A percentile compares a stretch with the other conserved stretches of the same genome.
Conservation (phyloP, 2,797 vertebrate genomes). For the Acanthurus tractus region DNA sequence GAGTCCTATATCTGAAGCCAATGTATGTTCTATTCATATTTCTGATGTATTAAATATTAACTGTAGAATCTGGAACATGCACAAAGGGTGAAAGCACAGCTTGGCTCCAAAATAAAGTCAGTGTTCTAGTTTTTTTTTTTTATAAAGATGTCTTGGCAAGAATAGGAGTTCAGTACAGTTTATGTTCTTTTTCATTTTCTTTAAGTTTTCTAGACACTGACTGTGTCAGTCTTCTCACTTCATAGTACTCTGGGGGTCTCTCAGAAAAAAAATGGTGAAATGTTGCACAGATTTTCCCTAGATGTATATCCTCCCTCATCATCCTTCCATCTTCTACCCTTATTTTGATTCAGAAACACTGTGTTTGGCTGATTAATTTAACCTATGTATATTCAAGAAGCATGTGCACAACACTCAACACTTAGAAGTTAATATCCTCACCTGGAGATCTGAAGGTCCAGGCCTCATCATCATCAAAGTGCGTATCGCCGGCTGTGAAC, state of each 20-base stretch:
- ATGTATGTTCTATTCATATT: slow-evolving; percentile 47
- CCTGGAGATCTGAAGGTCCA: slow-evolving; percentile 98
- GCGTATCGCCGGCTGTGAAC: slow-evolving; percentile 91
- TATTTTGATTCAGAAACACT: not conserved
- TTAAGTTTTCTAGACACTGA: slow-evolving; percentile 20
- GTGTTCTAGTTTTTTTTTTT: slow-evolving; percentile 30
- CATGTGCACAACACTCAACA: not conserved
- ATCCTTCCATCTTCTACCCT: not conserved
- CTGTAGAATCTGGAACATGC: slow-evolving; percentile 59
- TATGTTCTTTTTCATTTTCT: slow-evolving; percentile 10
- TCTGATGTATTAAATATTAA: slow-evolving; percentile 63
- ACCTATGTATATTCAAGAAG: not conserved
- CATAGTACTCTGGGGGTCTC: slow-evolving; percentile 12
- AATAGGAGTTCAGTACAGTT: slow-evolving; percentile 23
- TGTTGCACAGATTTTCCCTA: slow-evolving; percentile 14
- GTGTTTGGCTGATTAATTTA: not conserved
- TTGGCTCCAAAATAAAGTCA: slow-evolving; percentile 39
- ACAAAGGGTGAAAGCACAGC: slow-evolving; percentile 50
- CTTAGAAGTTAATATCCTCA: slow-evolving; percentile 57
- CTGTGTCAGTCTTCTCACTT: slow-evolving; percentile 21
- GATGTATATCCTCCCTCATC: not conserved
- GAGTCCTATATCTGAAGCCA: slow-evolving; percentile 29
- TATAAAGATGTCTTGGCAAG: slow-evolving; percentile 17
- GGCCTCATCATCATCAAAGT: slow-evolving; percentile 95
- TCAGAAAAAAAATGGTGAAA: slow-evolving; percentile 14